phyloP scores from a whole-genome alignment of 2,113 vertebrate genomes.

The Gyps fulvus region DNA sequence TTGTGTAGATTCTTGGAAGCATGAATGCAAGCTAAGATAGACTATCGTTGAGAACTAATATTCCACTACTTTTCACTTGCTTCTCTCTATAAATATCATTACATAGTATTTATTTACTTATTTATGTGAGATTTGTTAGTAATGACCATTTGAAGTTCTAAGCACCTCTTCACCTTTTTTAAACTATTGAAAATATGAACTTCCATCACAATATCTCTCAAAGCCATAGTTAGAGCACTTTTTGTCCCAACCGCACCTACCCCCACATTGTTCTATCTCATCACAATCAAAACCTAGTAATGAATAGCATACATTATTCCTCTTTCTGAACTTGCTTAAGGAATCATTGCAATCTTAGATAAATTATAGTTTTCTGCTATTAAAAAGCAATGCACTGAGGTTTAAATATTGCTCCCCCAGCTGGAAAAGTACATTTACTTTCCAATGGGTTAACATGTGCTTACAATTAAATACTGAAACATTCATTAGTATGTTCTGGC shows the following conservation, averaged over 20 bases:
- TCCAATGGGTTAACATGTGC: background rate
- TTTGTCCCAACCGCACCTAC: background rate
- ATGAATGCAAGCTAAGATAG: background rate
- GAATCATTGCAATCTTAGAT: background rate
- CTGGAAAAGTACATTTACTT: background rate
- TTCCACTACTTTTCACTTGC: background rate
- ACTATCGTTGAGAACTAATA: background rate
- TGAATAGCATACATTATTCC: background rate
- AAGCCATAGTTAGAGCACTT: background rate
- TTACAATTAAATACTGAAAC: background rate
- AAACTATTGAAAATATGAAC: background rate
- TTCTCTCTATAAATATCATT: background rate
- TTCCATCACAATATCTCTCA: background rate
- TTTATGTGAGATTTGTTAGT: background rate
- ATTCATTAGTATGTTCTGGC: slow-evolving; percentile 5
- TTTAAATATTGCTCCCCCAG: background rate
- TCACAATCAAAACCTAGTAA: background rate
- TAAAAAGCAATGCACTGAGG: background rate
- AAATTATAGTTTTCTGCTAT: background rate
- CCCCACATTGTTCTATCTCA: background rate
- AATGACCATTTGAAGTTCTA: background rate
- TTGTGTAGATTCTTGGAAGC: background rate
- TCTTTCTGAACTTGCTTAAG: background rate
- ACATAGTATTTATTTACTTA: background rate
- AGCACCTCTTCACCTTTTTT: background rate